Evolutionary conservation across 2,888 invertebrate genomes (phyloP), one percentile per base, ranked within the genome.

Genomic region (Trisateles emortualis): DNA sequence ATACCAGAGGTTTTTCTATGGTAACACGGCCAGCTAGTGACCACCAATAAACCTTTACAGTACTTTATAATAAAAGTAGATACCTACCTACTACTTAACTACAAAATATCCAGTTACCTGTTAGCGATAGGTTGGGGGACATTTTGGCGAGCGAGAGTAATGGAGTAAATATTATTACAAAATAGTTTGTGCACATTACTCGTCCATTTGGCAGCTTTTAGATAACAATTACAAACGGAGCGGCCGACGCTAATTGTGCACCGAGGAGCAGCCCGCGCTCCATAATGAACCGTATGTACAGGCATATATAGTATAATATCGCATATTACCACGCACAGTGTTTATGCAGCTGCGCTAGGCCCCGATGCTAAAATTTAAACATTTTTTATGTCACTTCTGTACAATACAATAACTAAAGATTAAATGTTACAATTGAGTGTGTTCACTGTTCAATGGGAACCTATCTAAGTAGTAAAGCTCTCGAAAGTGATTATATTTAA

Each of bases 321-420:
- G 11, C 24, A n/a, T n/a, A 0, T 4, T 6, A 13, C 9, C 17
- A 6, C 9, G 11, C 29, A 4, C 36, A 11, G 5, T 78, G 69
- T 79, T 79, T 75, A 67, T 66, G 68, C 80, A 80, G 80, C 80
- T 70, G 69, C 52, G 38, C 33, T 32, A 59, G 43, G 51, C 62
- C 68, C 60, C 63, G 45, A 13, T 46, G 32, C 26, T 30, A 44
- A 29, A n/a, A 41, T 55, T 55, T 56, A 26, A 46, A 39, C 41
- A 44, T 58, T 71, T 58, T 62, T 64, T 72, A 63, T 57, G 56
- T 74, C 81, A 74, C 80, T 76, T 76, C 72, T 55, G 72, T 52
- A 67, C 74, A 78, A 81, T 80, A 81, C 84, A 84, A 81, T 76
- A 86, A 81, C 87, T 83, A 85, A 81, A 83, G 89, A 83, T 88